Conservation (phyloP, 2,888 invertebrate genomes). For the Baronia brevicornis region DNA sequence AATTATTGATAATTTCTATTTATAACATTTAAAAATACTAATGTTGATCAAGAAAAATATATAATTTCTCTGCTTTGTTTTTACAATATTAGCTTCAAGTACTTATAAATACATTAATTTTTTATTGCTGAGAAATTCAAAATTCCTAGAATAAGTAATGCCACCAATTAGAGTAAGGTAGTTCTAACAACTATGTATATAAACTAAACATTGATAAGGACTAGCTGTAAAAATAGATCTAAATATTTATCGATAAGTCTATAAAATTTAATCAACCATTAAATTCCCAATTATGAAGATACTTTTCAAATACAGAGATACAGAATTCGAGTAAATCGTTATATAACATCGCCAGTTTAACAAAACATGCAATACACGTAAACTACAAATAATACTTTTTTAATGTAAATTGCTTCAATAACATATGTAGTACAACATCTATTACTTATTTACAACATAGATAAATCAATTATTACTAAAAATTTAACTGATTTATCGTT, state of each 20-base stretch:
- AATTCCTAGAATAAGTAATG: constrained; percentile 50
- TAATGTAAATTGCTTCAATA: too few relatives aligned
- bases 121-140: constrained; percentile 71
- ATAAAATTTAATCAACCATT: constrained; percentile 33
- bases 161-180: constrained; percentile 51
- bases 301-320: not conserved
- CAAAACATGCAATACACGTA: too few relatives aligned
- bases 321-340: too few relatives aligned
- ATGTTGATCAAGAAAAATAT: constrained; percentile 67
- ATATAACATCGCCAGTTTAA: not conserved
- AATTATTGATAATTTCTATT: constrained; percentile 26
- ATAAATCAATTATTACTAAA: constrained; percentile 49
- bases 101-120: constrained; percentile 69
- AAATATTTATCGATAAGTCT: constrained; percentile 43
- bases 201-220: constrained; percentile 62
- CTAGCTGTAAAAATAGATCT: constrained; percentile 71
- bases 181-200: constrained; percentile 55
- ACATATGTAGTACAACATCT: too few relatives aligned
- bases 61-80: constrained; percentile 62
- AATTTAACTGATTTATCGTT: constrained; percentile 56
- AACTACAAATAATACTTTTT: too few relatives aligned
- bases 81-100: constrained; percentile 60
- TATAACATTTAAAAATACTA: constrained; percentile 48
- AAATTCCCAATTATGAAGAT: constrained; percentile 12
- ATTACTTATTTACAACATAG: constrained; percentile 60